Conservation (phyloP, 53 echinoderm and acorn worm species). For the Zoroaster sp. region DNA sequence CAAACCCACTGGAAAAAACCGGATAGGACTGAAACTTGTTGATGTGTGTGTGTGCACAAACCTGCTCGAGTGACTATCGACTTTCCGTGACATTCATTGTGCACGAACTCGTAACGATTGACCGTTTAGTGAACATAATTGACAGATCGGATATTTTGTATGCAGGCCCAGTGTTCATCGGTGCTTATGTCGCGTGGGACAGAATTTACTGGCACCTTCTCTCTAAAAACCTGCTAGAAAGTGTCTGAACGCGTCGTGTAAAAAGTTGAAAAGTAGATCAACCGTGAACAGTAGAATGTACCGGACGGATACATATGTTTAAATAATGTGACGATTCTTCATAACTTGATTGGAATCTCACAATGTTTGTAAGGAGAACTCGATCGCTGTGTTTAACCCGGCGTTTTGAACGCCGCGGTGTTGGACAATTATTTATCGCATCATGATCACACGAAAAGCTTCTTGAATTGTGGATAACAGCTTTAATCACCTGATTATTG, state of each 20-base stretch:
- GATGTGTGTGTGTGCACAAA: constrained; percentile 45
- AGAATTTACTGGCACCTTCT: background rate
- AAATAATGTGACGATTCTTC: background rate
- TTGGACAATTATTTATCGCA: background rate
- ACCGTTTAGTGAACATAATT: constrained; percentile 35
- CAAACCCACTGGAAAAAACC: constrained; percentile 1
- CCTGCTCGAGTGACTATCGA: constrained; percentile 50
- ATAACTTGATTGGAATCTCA: background rate
- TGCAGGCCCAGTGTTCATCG: background rate
- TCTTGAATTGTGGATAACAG: constrained; percentile 17
- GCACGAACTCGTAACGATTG: constrained; percentile 31
- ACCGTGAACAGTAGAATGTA: background rate
- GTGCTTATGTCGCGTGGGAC: too few relatives aligned
- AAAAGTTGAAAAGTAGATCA: constrained; percentile 8
- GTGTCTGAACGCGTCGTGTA: background rate
- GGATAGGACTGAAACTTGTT: constrained; percentile 38
- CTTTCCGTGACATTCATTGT: constrained; percentile 55
- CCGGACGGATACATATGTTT: background rate
- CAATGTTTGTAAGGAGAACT: background rate
- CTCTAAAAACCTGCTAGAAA: background rate
- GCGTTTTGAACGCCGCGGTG: background rate
- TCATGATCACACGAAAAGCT: constrained; percentile 15
- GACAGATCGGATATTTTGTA: constrained; percentile 28
- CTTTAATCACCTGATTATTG: constrained; percentile 45
- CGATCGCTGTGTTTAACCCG: background rate